phyloP scores from a whole-genome alignment of 2,888 invertebrate species.

The Pseudoips prasinana region DNA sequence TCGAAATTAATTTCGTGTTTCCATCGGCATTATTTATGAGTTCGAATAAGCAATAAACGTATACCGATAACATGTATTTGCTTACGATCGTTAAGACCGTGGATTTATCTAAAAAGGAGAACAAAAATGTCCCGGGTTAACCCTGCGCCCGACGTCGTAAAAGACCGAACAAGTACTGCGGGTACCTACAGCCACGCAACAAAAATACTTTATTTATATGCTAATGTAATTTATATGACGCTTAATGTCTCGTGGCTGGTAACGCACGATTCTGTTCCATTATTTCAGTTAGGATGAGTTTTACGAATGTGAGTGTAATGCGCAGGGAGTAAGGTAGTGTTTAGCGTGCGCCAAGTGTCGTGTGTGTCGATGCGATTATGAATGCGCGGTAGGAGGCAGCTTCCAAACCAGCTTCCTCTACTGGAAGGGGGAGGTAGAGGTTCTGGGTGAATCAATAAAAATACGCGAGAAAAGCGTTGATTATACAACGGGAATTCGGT shows the following conservation, averaged over 20 bases:
- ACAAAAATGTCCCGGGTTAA: constrained; percentile 74
- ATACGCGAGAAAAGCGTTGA: constrained; percentile 81
- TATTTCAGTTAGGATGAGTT: constrained; percentile 49
- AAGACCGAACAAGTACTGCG: constrained; percentile 67
- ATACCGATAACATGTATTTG: constrained; percentile 78
- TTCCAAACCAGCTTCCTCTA: constrained; percentile 70
- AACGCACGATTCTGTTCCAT: constrained; percentile 79
- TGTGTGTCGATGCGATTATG: constrained; percentile 79
- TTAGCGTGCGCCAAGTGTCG: constrained; percentile 49
- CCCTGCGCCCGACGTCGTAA: constrained; percentile 70
- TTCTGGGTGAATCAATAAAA: constrained; percentile 77
- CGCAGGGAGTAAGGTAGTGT: constrained; percentile 52
- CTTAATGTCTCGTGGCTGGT: constrained; percentile 80
- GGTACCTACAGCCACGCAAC: constrained; percentile 60
- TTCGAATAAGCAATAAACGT: constrained; percentile 78
- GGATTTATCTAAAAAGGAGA: constrained; percentile 80
- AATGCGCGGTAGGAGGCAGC: constrained; percentile 81
- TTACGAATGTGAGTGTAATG: constrained; percentile 48
- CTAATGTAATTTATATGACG: constrained; percentile 82
- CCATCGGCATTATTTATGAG: constrained; percentile 75
- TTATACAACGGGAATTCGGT: constrained; percentile 75
- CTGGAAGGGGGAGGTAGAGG: constrained; percentile 49
- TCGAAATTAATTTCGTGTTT: constrained; percentile 77
- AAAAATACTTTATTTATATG: constrained; percentile 83
- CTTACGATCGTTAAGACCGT: constrained; percentile 75